Base-by-base conservation (phyloP, 2,888 invertebrate genomes). In the Tachina grossa region DNA sequence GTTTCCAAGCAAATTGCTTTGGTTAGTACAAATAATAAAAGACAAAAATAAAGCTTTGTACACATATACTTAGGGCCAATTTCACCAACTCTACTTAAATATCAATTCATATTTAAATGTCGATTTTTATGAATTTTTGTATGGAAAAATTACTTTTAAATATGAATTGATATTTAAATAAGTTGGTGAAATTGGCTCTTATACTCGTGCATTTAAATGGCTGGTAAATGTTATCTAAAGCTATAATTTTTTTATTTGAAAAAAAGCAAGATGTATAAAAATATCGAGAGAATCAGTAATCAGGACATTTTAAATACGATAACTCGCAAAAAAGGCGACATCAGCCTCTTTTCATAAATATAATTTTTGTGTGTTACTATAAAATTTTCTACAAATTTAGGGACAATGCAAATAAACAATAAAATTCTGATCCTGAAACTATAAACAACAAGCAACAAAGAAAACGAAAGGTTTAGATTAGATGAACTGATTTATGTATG, bases 271-370 rank as follows among this genome's bases (percentile, higher is more conserved):
- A 22, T 4, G 31, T 31, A 31, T 31, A 31, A 2, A 31, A 31
- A 31, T 31, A 4, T 31, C 31, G 2, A 4, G 31, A 31, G 4
- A 31, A 31, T 31, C 83, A 72, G 43, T 45, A 45, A 69, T 47
- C 82, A 76, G 49, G 59, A 72, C 49, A 61, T 83, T 78, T 72
- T 31, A 41, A 65, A 57, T 11, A 74, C n/a, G 66, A 76, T 51
- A 76, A 72, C 76, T 66, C 71, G 65, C 71, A 75, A 79, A 79
- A 75, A 14, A n/a, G 75, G 69, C 68, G n/a, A 79, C 69, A 69
- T 79, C 79, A 84, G 74, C 84, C 84, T 61, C 57, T 84, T 31
- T 16, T 51, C 45, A 71, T 79, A 75, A 79, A 78, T 69, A 69
- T 61, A 43, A 69, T 68, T 61, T 78, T 57, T 55, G 74, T 83